Base-by-base conservation (phyloP, 1,140 invertebrate species). In the Drosophila triauraria region DNA sequence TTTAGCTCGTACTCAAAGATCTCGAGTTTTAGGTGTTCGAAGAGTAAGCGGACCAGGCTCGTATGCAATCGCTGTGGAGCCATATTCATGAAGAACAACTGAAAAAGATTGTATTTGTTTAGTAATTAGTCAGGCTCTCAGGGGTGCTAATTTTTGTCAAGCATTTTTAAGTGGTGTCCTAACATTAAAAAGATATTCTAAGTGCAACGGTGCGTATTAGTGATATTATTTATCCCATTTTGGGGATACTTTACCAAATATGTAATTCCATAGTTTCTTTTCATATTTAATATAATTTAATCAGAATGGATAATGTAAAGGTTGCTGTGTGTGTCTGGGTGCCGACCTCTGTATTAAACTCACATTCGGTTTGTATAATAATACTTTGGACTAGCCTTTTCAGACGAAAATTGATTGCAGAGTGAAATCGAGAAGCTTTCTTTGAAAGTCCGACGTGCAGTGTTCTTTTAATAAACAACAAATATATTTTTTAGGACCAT, bases 41-140 rank as follows among this genome's bases (percentile, higher is more conserved):
- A 82, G 32, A 93, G 27, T 35, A 72, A 35, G 13, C 87, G 79
- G 1, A 72, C 72, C 56, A 93, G 53, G 1, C 67, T 40, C 25
- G 80, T 85, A 23, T 86, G 80, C 35, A 91, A 9, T 68, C 64
- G 78, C 54, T 68, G 38, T 4, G 92, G 92, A 2, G 67, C 61
- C 35, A 93, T 7, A 53, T 91, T 91, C 71, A 91, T 86, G n/a
- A 93, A 25, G 27, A 79, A 82, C 20, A 81, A 90, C 92, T 93
- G 59, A 6, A 84, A 84, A 6, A 0, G 25, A 23, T 32, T 32
- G 8, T 1, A 23, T 23, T 20, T 20, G 12, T 20, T 20, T 12
- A 23, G 2, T 13, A 7, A 23, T 23, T 15, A 25, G 13, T 9
- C 1, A 48, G 9, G 3, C 0, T 48, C 10, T 46, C 1, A 20